These are phyloP conservation scores for Falcunculus frontatus DNA, from an alignment of 2,113 vertebrate genomes.

Conservation along the genomic window DNA sequence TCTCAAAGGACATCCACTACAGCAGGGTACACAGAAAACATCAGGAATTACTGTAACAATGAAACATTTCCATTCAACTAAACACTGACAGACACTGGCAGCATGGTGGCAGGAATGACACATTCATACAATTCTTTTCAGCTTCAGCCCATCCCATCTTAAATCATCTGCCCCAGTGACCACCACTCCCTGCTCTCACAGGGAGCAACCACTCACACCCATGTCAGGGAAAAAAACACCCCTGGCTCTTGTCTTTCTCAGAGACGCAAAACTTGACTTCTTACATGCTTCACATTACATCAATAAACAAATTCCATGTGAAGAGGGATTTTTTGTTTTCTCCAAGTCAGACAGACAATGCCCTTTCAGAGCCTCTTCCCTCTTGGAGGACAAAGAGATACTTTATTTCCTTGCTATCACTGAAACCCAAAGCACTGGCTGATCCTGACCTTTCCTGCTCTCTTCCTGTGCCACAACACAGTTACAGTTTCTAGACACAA, in stretches of 20 bases:
- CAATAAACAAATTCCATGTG: background rate
- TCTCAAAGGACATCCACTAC: constrained; percentile 72
- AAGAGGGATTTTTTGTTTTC: background rate
- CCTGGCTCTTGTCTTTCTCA: background rate
- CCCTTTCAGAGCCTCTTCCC: background rate
- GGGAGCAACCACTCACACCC: background rate
- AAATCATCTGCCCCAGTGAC: background rate
- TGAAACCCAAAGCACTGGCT: background rate
- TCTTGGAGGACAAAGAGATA: background rate
- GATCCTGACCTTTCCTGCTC: background rate
- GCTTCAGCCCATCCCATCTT: background rate
- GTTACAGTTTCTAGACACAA: background rate
- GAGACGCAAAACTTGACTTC: background rate
- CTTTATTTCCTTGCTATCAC: background rate
- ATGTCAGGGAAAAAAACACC: background rate
- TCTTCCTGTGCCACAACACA: background rate
- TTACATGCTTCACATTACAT: background rate
- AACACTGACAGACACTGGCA: background rate
- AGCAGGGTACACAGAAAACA: background rate
- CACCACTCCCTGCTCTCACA: background rate
- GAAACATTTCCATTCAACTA: background rate
- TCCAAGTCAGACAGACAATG: background rate
- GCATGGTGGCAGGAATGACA: background rate
- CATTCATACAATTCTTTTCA: background rate
- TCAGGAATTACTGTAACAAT: background rate